These are phyloP conservation scores for Trichechus manatus DNA, from an alignment of 2,113 vertebrate genomes.

Conservation along the genomic window DNA sequence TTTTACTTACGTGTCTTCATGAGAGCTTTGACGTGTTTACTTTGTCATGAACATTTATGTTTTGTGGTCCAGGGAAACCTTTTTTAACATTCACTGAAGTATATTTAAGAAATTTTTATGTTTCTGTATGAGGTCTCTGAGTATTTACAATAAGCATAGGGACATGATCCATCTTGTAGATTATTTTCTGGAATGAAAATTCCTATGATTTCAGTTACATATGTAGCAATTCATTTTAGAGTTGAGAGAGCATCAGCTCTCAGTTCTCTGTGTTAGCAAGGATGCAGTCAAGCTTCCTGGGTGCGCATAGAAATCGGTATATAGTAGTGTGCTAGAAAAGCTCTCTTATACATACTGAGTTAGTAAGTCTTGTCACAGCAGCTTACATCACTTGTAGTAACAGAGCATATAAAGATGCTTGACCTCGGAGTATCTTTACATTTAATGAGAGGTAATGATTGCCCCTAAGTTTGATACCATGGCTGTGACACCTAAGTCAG, in stretches of 20 bases:
- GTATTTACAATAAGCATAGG: conserved; percentile 44
- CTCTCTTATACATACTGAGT: not conserved
- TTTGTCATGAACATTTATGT: conserved; percentile 51
- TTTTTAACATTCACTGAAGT: conserved; percentile 14
- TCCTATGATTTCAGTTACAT: not conserved
- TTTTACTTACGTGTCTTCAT: conserved; percentile 53
- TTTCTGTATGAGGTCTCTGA: conserved; percentile 19
- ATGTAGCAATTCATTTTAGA: not conserved
- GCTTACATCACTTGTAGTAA: not conserved
- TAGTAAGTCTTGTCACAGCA: not conserved
- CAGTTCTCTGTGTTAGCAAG: not conserved
- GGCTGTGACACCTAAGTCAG: not conserved
- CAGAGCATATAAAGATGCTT: not conserved
- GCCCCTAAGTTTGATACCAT: not conserved
- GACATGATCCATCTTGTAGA: not conserved
- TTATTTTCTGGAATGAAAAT: conserved; percentile 56
- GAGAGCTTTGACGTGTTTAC: conserved; percentile 26
- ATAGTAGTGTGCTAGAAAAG: not conserved
- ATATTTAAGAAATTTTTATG: conserved; percentile 32
- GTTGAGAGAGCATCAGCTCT: not conserved
- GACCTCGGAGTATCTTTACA: not conserved
- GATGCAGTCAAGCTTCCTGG: not conserved
- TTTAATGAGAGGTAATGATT: conserved; percentile 39
- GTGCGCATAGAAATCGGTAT: not conserved
- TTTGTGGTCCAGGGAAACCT: conserved; percentile 23